Evolutionary conservation across 30 jellyfish, hydroid and myxozoan species (phyloP), one percentile per base, ranked within the genome.

Genomic region (Catostylus mosaicus): DNA sequence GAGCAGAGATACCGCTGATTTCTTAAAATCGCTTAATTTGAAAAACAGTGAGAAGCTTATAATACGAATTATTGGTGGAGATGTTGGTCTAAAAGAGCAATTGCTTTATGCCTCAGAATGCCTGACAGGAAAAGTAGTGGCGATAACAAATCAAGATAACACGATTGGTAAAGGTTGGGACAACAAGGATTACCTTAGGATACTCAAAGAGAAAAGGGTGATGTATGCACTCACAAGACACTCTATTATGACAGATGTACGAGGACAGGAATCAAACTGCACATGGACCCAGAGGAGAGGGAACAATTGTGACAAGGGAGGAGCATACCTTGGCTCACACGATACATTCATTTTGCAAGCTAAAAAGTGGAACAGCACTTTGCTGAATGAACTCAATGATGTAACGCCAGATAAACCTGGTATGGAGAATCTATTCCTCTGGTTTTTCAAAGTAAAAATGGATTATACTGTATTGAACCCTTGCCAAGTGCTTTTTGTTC

Each of bases 401-500:
- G 50, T 77, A 36, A 63, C 83, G 19, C 91, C 89, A 43, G 70
- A 75, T 52, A 29, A 54, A 77, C 59, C 37, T 18, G 89, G 93
- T 10, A 75, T 66, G 88, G 97, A 89, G 70, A 82, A 63, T 18
- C 26, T 77, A 31, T 32, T 89, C 0, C 75, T 89, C 30, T 75
- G 88, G 88, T 14, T 82, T 20, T 75, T 81, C 33, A 63, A 83
- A 29, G 32, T 54, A n/a, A 75, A 82, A 50, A 20, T 82, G 46
- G 40, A 82, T 8, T 89, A 89, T 50, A 56, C 68, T 20, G 83
- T 89, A 34, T 36, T 78, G 54, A 89, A 89, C 54, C 95, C 97
- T 10, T 89, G 97, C 68, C 48, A 59, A 34, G 33, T 48, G 7
- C 80, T 89, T 27, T n/a, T 22, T 40, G 89, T 61, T 24, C 87